phyloP scores from a whole-genome alignment of 2,888 invertebrate genomes.

The Plemyria rubiginata region DNA sequence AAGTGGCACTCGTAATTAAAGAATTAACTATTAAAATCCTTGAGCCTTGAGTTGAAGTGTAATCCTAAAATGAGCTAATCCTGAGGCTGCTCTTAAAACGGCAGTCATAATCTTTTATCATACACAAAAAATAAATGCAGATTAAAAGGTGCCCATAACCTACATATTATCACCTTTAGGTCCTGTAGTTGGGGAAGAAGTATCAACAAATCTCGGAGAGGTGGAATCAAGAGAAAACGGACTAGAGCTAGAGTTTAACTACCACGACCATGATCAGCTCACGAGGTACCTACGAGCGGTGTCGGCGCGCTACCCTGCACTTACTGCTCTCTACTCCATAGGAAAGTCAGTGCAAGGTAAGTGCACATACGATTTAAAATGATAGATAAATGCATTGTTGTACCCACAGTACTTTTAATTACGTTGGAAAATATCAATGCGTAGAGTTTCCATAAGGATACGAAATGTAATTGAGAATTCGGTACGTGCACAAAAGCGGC shows the following conservation, averaged over 20 bases:
- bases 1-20: slow-evolving; percentile 21
- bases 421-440: background rate
- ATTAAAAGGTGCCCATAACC: background rate
- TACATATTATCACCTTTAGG: slow-evolving; percentile 15
- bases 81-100: too few species aligned
- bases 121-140: background rate
- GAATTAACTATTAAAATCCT: too few species aligned
- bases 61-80: too few species aligned
- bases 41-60: too few species aligned
- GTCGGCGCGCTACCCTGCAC: slow-evolving; percentile 91
- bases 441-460: too few species aligned
- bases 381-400: background rate
- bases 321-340: slow-evolving; percentile 96
- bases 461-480: too few species aligned
- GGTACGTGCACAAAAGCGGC: too few species aligned
- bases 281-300: slow-evolving; percentile 92
- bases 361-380: slow-evolving; percentile 4
- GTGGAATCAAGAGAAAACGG: slow-evolving; percentile 67
- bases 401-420: background rate
- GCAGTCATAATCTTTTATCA: too few species aligned
- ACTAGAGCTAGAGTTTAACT: slow-evolving; percentile 89
- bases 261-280: slow-evolving; percentile 95
- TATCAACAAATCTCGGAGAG: slow-evolving; percentile 65
- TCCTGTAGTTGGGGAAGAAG: slow-evolving; percentile 42
- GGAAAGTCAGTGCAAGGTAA: slow-evolving; percentile 96